A percentile compares a stretch with the other conserved stretches of the same genome.
phyloP scores from a whole-genome alignment of 2,888 invertebrate species.

The Meta bourneti region DNA sequence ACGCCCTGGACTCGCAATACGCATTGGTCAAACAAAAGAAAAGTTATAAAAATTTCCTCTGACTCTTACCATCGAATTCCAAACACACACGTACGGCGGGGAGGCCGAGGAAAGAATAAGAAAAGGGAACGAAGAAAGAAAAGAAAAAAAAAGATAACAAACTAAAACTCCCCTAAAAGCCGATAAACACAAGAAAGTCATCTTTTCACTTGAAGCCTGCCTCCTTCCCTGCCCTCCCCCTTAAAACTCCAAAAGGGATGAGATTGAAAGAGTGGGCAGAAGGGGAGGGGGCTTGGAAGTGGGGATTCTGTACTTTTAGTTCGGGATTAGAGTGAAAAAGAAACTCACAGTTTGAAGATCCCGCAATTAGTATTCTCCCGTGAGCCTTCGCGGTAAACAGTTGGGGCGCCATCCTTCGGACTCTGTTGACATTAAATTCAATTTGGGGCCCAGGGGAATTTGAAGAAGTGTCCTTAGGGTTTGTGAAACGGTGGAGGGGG shows the following conservation, averaged over 20 bases:
- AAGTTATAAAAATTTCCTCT: slow-evolving; percentile 75
- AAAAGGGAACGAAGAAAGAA: slow-evolving; percentile 20
- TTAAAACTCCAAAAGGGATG: slow-evolving; percentile 69
- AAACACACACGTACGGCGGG: slow-evolving; percentile 52
- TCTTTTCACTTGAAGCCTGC: slow-evolving; percentile 68
- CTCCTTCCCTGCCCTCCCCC: slow-evolving; percentile 5
- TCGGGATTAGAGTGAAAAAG: slow-evolving; percentile 75
- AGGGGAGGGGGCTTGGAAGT: not conserved
- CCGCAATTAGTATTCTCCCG: slow-evolving; percentile 76
- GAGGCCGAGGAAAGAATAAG: slow-evolving; percentile 10
- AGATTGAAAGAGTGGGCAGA: slow-evolving; percentile 50
- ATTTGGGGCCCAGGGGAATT: slow-evolving; percentile 66
- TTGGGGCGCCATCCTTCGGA: slow-evolving; percentile 61
- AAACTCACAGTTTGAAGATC: slow-evolving; percentile 75
- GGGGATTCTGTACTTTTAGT: slow-evolving; percentile 41
- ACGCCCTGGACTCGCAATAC: slow-evolving; percentile 2
- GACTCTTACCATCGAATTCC: slow-evolving; percentile 61
- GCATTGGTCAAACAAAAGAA: slow-evolving; percentile 69
- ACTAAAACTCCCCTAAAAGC: slow-evolving; percentile 74
- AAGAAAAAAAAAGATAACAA: slow-evolving; percentile 63
- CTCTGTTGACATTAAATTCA: slow-evolving; percentile 76
- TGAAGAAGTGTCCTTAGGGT: slow-evolving; percentile 67
- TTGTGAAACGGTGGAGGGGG: slow-evolving; percentile 21
- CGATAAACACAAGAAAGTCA: slow-evolving; percentile 76
- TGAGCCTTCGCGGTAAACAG: slow-evolving; percentile 73